phyloP scores from a whole-genome alignment of 2,888 invertebrate species.

The Rotaria macrura region DNA sequence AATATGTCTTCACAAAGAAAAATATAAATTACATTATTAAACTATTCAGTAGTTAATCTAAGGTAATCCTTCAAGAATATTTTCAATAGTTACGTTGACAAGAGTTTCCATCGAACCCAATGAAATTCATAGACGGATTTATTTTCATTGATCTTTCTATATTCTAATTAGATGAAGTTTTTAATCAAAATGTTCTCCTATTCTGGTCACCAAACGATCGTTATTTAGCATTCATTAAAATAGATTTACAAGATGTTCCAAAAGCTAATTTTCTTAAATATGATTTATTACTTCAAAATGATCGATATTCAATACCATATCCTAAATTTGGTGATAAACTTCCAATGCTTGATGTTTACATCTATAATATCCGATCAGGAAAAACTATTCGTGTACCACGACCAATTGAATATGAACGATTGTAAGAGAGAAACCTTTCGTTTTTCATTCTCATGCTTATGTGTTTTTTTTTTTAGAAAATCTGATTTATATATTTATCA shows the following conservation, averaged over 20 bases:
- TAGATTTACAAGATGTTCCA: not conserved
- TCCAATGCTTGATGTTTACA: not conserved
- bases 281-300: not conserved
- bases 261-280: not conserved
- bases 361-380: not conserved
- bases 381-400: not conserved
- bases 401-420: not conserved
- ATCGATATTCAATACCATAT: constrained; percentile 10
- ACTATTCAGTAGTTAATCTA: too few species aligned
- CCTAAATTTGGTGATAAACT: constrained; percentile 1
- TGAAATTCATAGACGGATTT: too few species aligned
- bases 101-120: too few species aligned
- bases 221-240: constrained; percentile 3
- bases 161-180: constrained; percentile 16
- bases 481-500: constrained; percentile 4
- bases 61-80: too few species aligned
- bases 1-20: too few species aligned
- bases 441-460: not conserved
- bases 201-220: not conserved
- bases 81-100: too few species aligned
- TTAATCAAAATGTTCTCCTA: constrained; percentile 1
- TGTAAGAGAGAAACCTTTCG: not conserved
- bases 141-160: too few species aligned
- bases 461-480: not conserved
- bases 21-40: too few species aligned